Conservation (phyloP, 2,113 vertebrate species). For the Microtus richardsoni region DNA sequence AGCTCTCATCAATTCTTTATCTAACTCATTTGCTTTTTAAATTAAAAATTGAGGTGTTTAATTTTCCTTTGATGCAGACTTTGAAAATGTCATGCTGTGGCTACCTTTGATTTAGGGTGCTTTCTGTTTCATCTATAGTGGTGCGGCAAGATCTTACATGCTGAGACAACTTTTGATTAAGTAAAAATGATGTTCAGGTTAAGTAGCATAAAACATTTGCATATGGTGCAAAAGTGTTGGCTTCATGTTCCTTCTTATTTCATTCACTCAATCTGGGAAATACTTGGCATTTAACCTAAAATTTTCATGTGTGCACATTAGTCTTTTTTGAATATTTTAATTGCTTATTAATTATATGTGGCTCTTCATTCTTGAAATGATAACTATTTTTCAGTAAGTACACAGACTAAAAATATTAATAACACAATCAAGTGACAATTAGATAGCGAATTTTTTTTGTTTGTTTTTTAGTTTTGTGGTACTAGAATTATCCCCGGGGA, state of each 20-base stretch:
- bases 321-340: slow-evolving; percentile 25
- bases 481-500: neutral
- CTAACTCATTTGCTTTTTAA: slow-evolving; percentile 1
- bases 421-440: slow-evolving; percentile 41
- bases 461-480: neutral
- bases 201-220: slow-evolving; percentile 4
- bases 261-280: slow-evolving; percentile 37
- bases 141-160: neutral
- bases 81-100: slow-evolving; percentile 30
- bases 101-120: neutral
- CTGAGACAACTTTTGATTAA: slow-evolving; percentile 39
- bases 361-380: slow-evolving; percentile 2
- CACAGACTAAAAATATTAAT: slow-evolving; percentile 24
- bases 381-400: slow-evolving; percentile 52
- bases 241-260: neutral
- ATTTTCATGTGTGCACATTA: neutral
- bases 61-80: slow-evolving; percentile 34
- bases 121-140: neutral
- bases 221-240: neutral
- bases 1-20: slow-evolving; percentile 41
- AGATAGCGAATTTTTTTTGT: neutral
- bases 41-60: slow-evolving; percentile 11
- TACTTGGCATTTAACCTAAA: slow-evolving; percentile 47
- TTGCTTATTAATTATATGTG: neutral
- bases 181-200: slow-evolving; percentile 42